A percentile compares a stretch with the other conserved stretches of the same genome.
These are phyloP conservation scores for Netelia fuscicornis DNA, from an alignment of 2,888 invertebrate species.

Conservation along the genomic window DNA sequence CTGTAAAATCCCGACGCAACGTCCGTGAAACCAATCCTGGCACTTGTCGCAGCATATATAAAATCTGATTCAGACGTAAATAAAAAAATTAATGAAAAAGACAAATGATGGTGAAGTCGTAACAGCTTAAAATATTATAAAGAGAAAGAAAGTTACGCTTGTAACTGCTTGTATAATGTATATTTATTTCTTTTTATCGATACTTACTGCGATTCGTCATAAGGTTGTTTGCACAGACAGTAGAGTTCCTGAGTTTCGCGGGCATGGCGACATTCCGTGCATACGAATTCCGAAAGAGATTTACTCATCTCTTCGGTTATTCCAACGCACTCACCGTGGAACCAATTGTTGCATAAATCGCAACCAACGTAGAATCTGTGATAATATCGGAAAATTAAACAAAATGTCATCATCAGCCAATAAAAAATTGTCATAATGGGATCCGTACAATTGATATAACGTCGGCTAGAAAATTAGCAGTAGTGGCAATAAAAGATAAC, in stretches of 20 bases:
- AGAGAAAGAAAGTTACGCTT: slow-evolving; percentile 1
- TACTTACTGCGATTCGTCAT: slow-evolving; percentile 98
- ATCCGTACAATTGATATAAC: too few species aligned
- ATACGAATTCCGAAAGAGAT: slow-evolving; percentile 95
- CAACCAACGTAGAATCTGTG: slow-evolving; percentile 98
- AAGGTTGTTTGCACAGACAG: slow-evolving; percentile 98
- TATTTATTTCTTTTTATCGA: slow-evolving; percentile 2
- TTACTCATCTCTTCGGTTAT: slow-evolving; percentile 97
- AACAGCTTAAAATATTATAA: too few species aligned
- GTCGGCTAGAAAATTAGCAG: too few species aligned
- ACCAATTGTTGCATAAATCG: slow-evolving; percentile 99
- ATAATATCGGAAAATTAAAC: slow-evolving; percentile 55
- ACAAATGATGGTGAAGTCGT: not conserved
- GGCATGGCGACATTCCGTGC: slow-evolving; percentile 94
- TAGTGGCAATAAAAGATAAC: not conserved
- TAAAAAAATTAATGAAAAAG: not conserved
- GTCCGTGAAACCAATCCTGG: slow-evolving; percentile 99
- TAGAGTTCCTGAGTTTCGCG: slow-evolving; percentile 96
- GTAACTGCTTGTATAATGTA: not conserved
- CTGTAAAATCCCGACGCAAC: slow-evolving; percentile 97
- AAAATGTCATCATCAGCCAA: not conserved
- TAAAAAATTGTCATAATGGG: too few species aligned
- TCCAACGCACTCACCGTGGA: slow-evolving; percentile 98
- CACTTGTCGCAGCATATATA: slow-evolving; percentile 99
- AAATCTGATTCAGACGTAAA: slow-evolving; percentile 88